Conservation (phyloP, 1,140 invertebrate genomes). For the Aphidius gifuensis region DNA sequence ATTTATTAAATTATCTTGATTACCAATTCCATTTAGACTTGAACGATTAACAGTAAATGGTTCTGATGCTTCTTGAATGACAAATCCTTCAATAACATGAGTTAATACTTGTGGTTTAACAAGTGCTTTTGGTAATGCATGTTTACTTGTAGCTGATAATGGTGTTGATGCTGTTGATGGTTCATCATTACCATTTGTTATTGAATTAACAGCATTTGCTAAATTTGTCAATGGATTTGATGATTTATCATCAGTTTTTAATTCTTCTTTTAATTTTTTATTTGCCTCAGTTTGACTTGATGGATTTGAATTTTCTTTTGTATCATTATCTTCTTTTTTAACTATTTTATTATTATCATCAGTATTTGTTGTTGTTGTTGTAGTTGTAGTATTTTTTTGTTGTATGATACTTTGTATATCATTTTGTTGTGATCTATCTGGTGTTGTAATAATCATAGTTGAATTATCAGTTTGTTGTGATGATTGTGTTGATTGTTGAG, state of each 20-base stretch:
- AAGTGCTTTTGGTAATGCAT: constrained; percentile 83
- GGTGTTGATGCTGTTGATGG: constrained; percentile 32
- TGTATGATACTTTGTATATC: constrained; percentile 38
- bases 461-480: constrained; percentile 32
- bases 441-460: constrained; percentile 32
- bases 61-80: constrained; percentile 89
- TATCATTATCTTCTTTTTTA: constrained; percentile 38
- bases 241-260: constrained; percentile 46
- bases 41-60: constrained; percentile 82
- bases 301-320: constrained; percentile 15
- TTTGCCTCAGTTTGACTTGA: constrained; percentile 29
- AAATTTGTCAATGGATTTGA: constrained; percentile 49
- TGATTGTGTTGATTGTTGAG: constrained; percentile 21
- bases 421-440: constrained; percentile 35
- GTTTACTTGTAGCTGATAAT: constrained; percentile 55
- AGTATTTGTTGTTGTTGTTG: constrained; percentile 21
- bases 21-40: constrained; percentile 52
- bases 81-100: constrained; percentile 94
- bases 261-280: constrained; percentile 37
- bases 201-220: constrained; percentile 50
- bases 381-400: constrained; percentile 26
- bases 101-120: constrained; percentile 95
- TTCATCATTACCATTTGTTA: constrained; percentile 48
- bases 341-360: constrained; percentile 33
- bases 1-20: constrained; percentile 45